phyloP scores from a whole-genome alignment of 2,113 vertebrate genomes.

The Pandion haliaetus region DNA sequence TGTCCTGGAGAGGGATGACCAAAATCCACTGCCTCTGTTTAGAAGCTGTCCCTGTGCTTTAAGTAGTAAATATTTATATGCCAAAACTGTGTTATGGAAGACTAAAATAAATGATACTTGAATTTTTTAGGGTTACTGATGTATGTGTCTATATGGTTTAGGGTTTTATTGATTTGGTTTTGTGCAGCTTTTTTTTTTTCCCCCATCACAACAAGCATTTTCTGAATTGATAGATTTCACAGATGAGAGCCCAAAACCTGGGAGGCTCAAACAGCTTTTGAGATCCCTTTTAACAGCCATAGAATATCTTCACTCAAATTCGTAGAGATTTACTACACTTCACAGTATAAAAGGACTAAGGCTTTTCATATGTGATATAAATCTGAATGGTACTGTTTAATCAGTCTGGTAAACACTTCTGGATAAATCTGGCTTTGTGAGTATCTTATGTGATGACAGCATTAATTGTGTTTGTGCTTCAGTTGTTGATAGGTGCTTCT shows the following conservation, averaged over 20 bases:
- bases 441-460: background rate
- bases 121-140: background rate
- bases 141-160: background rate
- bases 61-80: background rate
- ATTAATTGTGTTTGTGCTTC: background rate
- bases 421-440: background rate
- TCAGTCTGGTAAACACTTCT: background rate
- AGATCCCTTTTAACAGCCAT: background rate
- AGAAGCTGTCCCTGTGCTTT: background rate
- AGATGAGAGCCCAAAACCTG: background rate
- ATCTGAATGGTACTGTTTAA: background rate
- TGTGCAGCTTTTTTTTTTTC: background rate
- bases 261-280: background rate
- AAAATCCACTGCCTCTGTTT: background rate
- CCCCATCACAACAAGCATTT: background rate
- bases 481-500: background rate
- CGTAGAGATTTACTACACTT: background rate
- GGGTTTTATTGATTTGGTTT: background rate
- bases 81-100: background rate
- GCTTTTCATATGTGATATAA: background rate
- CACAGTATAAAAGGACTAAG: background rate
- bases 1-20: background rate
- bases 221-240: background rate
- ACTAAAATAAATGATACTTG: background rate
- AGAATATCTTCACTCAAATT: background rate